Conservation (phyloP, 30 jellyfish, hydroid and myxozoan genomes). For the Hydractinia symbiolongicarpus region DNA sequence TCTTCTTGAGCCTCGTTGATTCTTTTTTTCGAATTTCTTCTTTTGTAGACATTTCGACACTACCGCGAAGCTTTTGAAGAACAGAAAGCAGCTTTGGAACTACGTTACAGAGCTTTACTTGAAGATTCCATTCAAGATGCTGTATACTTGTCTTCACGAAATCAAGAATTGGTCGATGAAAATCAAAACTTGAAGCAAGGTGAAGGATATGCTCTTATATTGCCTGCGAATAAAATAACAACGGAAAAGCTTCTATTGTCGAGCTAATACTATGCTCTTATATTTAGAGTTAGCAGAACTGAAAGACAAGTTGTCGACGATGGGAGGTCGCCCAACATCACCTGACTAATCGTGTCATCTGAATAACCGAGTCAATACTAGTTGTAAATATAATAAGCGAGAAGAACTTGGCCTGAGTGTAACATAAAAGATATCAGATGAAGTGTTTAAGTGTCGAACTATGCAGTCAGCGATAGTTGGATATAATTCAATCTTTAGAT, state of each 20-base stretch:
- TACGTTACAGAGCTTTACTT: slow-evolving; percentile 73
- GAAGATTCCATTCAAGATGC: slow-evolving; percentile 98
- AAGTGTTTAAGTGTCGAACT: too few species aligned
- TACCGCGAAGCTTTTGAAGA: slow-evolving; percentile 95
- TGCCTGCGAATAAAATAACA: background rate
- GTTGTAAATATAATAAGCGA: too few species aligned
- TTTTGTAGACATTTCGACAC: slow-evolving; percentile 83
- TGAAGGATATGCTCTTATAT: background rate
- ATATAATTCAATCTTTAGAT: too few species aligned
- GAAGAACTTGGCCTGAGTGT: too few species aligned
- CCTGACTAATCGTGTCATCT: slow-evolving; percentile 15
- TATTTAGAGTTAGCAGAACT: slow-evolving; percentile 59
- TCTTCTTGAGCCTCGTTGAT: too few species aligned
- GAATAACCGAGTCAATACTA: too few species aligned
- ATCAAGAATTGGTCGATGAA: slow-evolving; percentile 90
- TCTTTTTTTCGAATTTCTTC: background rate
- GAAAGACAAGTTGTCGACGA: slow-evolving; percentile 59
- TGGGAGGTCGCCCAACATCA: slow-evolving; percentile 73
- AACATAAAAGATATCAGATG: too few species aligned
- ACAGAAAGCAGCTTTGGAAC: slow-evolving; percentile 93
- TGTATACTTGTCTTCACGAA: slow-evolving; percentile 83
- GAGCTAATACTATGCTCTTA: background rate
- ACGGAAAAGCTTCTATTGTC: background rate
- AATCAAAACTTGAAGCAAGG: slow-evolving; percentile 84
- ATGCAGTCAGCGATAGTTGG: too few species aligned